Conservation (phyloP, 1,140 invertebrate genomes). For the Amphibalanus amphitrite region DNA sequence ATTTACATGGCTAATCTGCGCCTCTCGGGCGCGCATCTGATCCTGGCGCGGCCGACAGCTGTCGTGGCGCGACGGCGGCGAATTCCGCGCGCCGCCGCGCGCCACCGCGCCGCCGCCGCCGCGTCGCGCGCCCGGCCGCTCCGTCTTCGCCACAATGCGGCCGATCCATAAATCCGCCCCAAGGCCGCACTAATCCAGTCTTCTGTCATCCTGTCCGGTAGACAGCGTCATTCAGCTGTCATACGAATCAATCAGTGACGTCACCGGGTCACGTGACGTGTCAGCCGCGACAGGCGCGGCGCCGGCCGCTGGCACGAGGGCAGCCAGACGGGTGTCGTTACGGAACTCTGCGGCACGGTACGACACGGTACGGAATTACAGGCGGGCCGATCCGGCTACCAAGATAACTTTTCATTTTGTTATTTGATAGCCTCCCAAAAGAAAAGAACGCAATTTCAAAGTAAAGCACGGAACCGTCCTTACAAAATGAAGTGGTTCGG, state of each 20-base stretch:
- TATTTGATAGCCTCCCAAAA: too few relatives aligned
- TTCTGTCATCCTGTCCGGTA: neutral
- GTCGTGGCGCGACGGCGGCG: neutral
- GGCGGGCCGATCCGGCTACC: too few relatives aligned
- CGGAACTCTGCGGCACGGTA: too few relatives aligned
- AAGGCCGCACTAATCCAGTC: neutral
- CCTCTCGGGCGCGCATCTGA: neutral
- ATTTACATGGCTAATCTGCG: neutral
- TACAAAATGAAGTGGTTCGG: too few relatives aligned
- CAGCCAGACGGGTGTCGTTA: neutral
- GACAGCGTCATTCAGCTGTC: neutral
- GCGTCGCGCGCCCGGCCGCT: neutral
- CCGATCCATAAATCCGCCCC: neutral
- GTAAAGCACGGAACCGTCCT: too few relatives aligned
- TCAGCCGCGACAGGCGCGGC: neutral
- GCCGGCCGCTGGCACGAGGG: too few relatives aligned
- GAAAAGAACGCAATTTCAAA: too few relatives aligned
- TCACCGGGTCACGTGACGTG: neutral
- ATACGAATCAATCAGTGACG: constrained; percentile 1
- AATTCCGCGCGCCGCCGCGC: neutral
- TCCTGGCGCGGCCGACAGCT: neutral
- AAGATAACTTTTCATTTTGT: too few relatives aligned
- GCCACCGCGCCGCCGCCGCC: too few relatives aligned
- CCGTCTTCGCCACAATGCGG: neutral
- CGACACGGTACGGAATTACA: too few relatives aligned